A percentile compares a stretch with the other conserved stretches of the same genome.
Conservation (phyloP, 2,113 vertebrate species). For the Bubo blakistoni region DNA sequence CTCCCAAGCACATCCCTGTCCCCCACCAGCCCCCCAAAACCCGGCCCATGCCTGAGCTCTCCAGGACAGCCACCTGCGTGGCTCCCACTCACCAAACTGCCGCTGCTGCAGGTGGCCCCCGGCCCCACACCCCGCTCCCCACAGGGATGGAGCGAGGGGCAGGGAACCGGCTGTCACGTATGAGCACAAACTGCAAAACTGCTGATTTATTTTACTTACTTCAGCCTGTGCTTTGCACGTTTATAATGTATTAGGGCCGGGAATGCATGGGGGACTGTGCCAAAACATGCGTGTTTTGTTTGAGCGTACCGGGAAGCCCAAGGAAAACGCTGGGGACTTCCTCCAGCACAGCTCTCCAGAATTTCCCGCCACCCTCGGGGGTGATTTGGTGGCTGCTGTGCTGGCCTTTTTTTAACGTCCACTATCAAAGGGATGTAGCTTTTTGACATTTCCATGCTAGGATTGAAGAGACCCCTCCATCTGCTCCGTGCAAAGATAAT, state of each 20-base stretch:
- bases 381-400: background rate
- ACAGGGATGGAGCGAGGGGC: background rate
- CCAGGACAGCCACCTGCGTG: background rate
- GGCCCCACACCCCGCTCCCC: background rate
- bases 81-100: background rate
- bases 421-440: background rate
- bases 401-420: background rate
- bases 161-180: accelerated
- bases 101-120: background rate
- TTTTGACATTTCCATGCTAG: slow-evolving; percentile 21
- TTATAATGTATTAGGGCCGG: background rate
- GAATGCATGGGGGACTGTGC: background rate
- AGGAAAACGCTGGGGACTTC: background rate
- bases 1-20: background rate
- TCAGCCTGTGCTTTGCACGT: background rate
- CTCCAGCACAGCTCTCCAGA: background rate
- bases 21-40: background rate
- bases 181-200: background rate
- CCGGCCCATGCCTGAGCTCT: background rate
- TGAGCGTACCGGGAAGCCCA: background rate
- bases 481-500: background rate
- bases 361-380: background rate
- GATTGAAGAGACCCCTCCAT: slow-evolving; percentile 5
- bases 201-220: accelerated
- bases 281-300: background rate